These are phyloP conservation scores for Rotaria socialis DNA, from an alignment of 2,888 invertebrate genomes.

Conservation along the genomic window DNA sequence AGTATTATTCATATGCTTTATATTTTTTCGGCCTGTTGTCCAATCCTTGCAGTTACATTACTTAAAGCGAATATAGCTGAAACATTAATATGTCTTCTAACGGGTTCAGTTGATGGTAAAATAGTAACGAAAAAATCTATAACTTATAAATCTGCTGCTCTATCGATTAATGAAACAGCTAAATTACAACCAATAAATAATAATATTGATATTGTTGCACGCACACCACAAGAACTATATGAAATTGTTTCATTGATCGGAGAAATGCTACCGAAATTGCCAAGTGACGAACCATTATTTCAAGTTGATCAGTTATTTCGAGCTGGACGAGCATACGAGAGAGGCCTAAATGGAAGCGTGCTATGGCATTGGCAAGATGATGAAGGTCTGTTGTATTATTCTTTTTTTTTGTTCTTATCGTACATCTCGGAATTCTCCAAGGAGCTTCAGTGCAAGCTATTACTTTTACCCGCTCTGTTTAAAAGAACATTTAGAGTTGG, in stretches of 20 bases:
- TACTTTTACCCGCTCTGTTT: too few species aligned
- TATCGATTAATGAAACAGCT: not conserved
- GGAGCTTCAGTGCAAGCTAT: too few species aligned
- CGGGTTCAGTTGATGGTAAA: constrained; percentile 65
- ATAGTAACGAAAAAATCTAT: not conserved
- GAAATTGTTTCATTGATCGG: constrained; percentile 94
- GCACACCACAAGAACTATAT: constrained; percentile 89
- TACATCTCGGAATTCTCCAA: too few species aligned
- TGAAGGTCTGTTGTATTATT: not conserved
- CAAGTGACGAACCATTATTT: constrained; percentile 72
- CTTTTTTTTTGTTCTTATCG: too few species aligned
- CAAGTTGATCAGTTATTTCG: constrained; percentile 8
- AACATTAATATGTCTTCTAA: constrained; percentile 84
- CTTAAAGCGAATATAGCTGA: constrained; percentile 88
- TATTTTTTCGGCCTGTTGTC: constrained; percentile 89
- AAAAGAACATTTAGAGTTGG: too few species aligned
- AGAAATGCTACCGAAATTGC: constrained; percentile 91
- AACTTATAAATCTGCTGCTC: constrained; percentile 6
- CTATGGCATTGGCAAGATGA: constrained; percentile 32
- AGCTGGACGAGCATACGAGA: not conserved
- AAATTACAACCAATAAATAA: not conserved
- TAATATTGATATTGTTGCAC: constrained; percentile 70
- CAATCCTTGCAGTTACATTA: constrained; percentile 82
- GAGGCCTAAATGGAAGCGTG: not conserved
- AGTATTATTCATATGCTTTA: constrained; percentile 76